phyloP scores from a whole-genome alignment of 2,113 vertebrate species.

The Poeciliopsis turrubarensis region DNA sequence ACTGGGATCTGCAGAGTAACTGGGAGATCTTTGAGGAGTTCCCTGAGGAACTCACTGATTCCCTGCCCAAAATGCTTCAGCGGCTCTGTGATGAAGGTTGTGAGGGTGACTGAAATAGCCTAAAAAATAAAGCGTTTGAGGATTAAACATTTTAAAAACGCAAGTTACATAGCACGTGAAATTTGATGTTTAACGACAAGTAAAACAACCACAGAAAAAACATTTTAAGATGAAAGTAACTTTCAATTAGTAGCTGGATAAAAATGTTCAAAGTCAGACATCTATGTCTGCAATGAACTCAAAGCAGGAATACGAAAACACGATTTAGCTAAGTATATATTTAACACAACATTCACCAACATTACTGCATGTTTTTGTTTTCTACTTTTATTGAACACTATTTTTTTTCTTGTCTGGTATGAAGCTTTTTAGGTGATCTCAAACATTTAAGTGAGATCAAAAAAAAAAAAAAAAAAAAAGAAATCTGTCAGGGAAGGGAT shows the following conservation, averaged over 20 bases:
- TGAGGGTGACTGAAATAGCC: conserved; percentile 89
- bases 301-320: background rate
- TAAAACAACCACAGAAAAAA: background rate
- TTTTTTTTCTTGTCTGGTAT: no score
- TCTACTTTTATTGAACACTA: background rate
- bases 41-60: conserved; percentile 88
- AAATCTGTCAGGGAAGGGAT: background rate
- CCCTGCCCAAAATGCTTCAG: conserved; percentile 91
- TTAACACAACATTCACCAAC: no score
- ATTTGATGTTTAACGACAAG: no score
- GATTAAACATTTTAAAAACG: background rate
- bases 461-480: background rate
- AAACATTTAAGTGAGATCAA: background rate
- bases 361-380: background rate
- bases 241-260: background rate
- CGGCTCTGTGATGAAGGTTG: conserved; percentile 91
- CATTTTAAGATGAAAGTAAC: background rate
- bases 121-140: conserved; percentile 34
- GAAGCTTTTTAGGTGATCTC: background rate
- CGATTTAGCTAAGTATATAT: background rate
- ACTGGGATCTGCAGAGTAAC: conserved; percentile 87
- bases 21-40: conserved; percentile 91
- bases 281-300: no score
- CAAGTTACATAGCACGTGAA: no score
- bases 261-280: background rate